Conservation (phyloP, 1,140 invertebrate genomes). For the Rhynchophorus ferrugineus region DNA sequence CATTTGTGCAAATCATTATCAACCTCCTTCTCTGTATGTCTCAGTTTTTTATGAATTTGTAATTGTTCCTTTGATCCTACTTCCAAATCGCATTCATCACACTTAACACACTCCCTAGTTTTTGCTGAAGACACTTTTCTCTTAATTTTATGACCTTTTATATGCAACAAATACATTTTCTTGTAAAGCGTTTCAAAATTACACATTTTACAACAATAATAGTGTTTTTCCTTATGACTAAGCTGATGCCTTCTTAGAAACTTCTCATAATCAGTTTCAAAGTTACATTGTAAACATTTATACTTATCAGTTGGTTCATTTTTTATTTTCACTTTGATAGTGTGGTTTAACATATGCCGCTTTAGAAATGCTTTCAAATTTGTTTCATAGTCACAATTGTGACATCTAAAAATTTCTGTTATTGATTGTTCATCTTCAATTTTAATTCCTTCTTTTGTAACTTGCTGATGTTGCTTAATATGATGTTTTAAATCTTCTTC, state of each 20-base stretch:
- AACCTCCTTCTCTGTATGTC: conserved; percentile 2
- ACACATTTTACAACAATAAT: conserved; percentile 14
- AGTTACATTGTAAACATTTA: conserved; percentile 12
- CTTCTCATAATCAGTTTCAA: conserved; percentile 15
- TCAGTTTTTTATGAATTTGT: conserved; percentile 16
- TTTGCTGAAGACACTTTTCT: not conserved
- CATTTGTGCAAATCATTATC: conserved; percentile 11
- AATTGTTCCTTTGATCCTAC: conserved; percentile 6
- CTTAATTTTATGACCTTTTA: conserved; percentile 7
- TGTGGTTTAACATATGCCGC: conserved; percentile 14
- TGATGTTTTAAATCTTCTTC: conserved; percentile 7
- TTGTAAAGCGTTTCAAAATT: conserved; percentile 16
- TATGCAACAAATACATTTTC: conserved; percentile 14
- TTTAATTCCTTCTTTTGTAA: not conserved
- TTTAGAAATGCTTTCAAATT: conserved; percentile 19
- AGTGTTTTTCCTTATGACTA: conserved; percentile 9
- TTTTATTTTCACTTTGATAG: conserved; percentile 13
- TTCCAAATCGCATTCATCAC: conserved; percentile 13
- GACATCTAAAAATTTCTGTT: conserved; percentile 9
- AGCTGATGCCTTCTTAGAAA: conserved; percentile 14
- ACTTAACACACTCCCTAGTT: conserved; percentile 7
- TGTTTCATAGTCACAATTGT: conserved; percentile 18
- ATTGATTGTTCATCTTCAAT: not conserved
- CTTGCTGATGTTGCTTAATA: conserved; percentile 1
- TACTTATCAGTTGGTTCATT: conserved; percentile 2